phyloP scores from a whole-genome alignment of 1,140 invertebrate genomes.

The Drosophila insularis region DNA sequence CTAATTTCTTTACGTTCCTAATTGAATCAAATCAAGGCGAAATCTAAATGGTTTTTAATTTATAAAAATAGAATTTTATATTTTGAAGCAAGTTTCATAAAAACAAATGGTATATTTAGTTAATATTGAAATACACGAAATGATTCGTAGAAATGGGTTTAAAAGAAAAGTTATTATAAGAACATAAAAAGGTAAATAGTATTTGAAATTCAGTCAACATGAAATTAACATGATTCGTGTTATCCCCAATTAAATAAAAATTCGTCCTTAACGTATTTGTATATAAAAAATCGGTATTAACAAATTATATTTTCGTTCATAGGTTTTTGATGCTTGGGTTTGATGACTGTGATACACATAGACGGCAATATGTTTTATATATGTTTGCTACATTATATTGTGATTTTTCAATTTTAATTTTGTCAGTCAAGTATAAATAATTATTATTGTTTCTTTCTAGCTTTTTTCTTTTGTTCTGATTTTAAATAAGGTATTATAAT shows the following conservation, averaged over 20 bases:
- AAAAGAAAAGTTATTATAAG: no score
- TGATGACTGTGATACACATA: slow-evolving; percentile 15
- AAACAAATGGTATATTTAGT: no score
- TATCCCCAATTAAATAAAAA: slow-evolving; percentile 13
- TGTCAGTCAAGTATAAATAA: slow-evolving; percentile 63
- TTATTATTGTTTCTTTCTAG: slow-evolving; percentile 48
- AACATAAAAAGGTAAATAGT: no score
- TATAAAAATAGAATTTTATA: no score
- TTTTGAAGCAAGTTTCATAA: no score
- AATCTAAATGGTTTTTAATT: no score
- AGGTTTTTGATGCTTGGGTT: slow-evolving; percentile 55
- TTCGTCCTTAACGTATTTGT: slow-evolving; percentile 36
- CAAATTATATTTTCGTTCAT: slow-evolving; percentile 75
- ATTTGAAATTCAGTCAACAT: not conserved
- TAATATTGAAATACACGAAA: no score
- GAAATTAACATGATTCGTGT: no score
- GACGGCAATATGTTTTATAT: slow-evolving; percentile 36
- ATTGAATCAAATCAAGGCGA: no score
- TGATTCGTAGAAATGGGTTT: no score
- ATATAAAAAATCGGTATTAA: slow-evolving; percentile 66
- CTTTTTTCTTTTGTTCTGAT: slow-evolving; percentile 49
- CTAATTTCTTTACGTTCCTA: no score
- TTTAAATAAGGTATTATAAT: slow-evolving; percentile 21
- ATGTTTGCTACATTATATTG: slow-evolving; percentile 27
- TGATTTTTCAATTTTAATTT: slow-evolving; percentile 32